Percentiles rank a stretch among this genome's conserved stretches.
Evolutionary conservation across 53 echinoderm and acorn worm genomes (phyloP).

Genomic region (Luidia sarsii): DNA sequence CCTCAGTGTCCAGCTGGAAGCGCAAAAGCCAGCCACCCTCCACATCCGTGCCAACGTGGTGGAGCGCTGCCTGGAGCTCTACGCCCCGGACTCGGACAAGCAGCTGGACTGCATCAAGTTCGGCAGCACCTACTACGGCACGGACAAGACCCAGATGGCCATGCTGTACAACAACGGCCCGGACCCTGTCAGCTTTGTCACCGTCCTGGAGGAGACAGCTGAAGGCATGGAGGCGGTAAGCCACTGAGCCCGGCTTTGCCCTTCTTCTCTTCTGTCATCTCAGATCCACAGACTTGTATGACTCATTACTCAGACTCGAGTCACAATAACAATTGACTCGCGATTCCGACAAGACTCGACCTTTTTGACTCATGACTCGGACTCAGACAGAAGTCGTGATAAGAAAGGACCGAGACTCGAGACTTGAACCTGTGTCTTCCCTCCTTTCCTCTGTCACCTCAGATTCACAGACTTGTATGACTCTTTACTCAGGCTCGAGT

Average conservation of each 20-base stretch:
- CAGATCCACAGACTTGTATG: background rate
- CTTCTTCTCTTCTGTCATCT: background rate
- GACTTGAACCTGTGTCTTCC: no score
- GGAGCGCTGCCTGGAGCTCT: slow-evolving; percentile 82
- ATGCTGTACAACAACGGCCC: slow-evolving; percentile 96
- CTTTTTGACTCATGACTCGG: no score
- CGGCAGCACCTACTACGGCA: slow-evolving; percentile 95
- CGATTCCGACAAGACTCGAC: no score
- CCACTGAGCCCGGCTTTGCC: slow-evolving; percentile 86
- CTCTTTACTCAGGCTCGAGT: no score
- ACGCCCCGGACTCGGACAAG: slow-evolving; percentile 69
- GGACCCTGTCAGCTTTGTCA: slow-evolving; percentile 95
- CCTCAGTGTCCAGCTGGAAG: slow-evolving; percentile 77
- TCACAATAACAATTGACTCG: no score
- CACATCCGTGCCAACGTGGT: slow-evolving; percentile 85
- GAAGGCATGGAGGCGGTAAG: slow-evolving; percentile 96
- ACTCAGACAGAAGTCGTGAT: no score
- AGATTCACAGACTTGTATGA: no score
- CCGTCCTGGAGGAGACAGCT: slow-evolving; percentile 84
- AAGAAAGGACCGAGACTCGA: no score
- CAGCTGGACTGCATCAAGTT: slow-evolving; percentile 83
- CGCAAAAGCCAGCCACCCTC: slow-evolving; percentile 77
- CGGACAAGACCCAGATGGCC: slow-evolving; percentile 86
- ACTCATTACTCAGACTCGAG: no score
- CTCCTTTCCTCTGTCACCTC: no score